Evolutionary conservation across 1,140 invertebrate species (phyloP), one percentile per base, ranked within the genome.

Genomic region (Philopotamus ludificatus): DNA sequence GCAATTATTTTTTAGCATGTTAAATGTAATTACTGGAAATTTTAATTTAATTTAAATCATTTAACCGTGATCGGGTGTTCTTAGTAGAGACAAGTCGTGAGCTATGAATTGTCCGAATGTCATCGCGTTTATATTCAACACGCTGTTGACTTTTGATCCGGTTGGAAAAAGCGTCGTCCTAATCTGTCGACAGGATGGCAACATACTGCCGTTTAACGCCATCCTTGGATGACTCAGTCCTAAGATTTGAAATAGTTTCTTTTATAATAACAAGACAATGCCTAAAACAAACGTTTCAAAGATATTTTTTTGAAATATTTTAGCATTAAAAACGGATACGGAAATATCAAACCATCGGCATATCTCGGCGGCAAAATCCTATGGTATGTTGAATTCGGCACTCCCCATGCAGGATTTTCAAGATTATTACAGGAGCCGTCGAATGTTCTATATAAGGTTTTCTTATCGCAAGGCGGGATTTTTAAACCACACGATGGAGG

Each of bases 381-480:
- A 3, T 77, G 74, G 60, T 92, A 81, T 39, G 85, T 82, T 8
- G 85, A 87, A 68, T 82, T 81, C 0, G 85, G 79, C 66, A 80
- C 79, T 16, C 87, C 87, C 83, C 82, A 85, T 0, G 73, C 75
- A 0, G 84, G 79, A 68, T 85, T 76, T 7, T 75, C 67, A 4
- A 83, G 66, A 74, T 89, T 89, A 73, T 88, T 89, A 70, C 87
- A 89, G 1, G 83, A 82, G 1, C 87, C 87, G 65, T 88, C 86
- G 44, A 80, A 77, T 12, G 76, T 82, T 26, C 87, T 77, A 70
- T 88, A 90, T 59, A 12, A n/a, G 3, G 16, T 12, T n/a, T 41
- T 2, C 3, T 20, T 7, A 51, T 63, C 16, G 34, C 67, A 68
- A 4, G 41, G 1, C 2, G 21, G 2, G 8, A 57, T 28, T 10